A percentile compares a stretch with the other conserved stretches of the same genome.
Conservation (phyloP, 2,113 vertebrate genomes). For the Misgurnus mizolepis region DNA sequence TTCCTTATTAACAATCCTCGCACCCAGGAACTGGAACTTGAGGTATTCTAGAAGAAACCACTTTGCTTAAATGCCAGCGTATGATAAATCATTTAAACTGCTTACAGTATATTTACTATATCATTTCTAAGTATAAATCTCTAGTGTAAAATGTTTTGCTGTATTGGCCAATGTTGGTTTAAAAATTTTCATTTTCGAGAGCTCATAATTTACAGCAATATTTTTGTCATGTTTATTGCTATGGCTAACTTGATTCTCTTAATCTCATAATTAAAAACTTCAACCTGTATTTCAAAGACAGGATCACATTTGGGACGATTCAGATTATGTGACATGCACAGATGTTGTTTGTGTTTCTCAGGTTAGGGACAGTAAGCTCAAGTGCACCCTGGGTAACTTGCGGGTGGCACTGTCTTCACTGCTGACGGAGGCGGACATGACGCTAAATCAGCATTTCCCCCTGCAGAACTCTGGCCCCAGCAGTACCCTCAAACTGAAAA, state of each 20-base stretch:
- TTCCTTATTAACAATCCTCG: constrained; percentile 94
- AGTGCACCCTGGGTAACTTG: constrained; percentile 87
- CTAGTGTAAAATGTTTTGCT: neutral
- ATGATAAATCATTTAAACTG: neutral
- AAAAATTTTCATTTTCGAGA: too few species aligned
- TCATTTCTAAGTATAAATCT: neutral
- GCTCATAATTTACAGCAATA: too few species aligned
- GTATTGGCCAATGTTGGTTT: neutral
- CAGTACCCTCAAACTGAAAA: constrained; percentile 92
- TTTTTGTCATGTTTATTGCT: too few species aligned
- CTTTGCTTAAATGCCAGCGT: neutral
- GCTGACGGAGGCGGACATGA: constrained; percentile 85
- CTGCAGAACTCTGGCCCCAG: constrained; percentile 92
- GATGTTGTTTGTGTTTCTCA: constrained; percentile 59
- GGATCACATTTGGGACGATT: too few species aligned
- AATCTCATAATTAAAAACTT: too few species aligned
- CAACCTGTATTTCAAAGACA: too few species aligned
- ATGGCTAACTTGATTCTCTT: too few species aligned
- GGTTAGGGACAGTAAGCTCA: constrained; percentile 92
- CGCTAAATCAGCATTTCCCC: constrained; percentile 85
- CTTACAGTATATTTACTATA: neutral
- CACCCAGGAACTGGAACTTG: constrained; percentile 90
- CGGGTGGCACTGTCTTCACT: constrained; percentile 83
- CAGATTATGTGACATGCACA: neutral
- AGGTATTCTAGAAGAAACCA: constrained; percentile 74